Conservation (phyloP, 2,113 vertebrate species). For the Sciurus niger region DNA sequence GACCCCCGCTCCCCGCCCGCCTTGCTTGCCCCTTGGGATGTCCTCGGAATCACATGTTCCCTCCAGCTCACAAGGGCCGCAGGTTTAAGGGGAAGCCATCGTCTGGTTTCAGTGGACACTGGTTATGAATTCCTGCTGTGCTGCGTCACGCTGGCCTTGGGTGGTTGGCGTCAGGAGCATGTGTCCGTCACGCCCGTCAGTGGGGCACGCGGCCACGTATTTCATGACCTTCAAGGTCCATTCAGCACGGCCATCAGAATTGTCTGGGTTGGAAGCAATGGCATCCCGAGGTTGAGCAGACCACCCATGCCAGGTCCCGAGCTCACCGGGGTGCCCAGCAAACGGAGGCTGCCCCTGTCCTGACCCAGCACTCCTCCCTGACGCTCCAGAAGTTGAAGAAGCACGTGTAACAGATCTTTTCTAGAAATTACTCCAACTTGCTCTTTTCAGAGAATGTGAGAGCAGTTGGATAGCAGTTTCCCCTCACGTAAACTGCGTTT, state of each 20-base stretch:
- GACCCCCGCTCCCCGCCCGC: conserved; percentile 48
- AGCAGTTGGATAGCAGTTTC: background rate
- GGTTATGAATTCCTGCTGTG: conserved; percentile 76
- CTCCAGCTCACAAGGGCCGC: conserved; percentile 48
- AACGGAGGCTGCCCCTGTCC: background rate
- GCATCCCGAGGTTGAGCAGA: conserved; percentile 58
- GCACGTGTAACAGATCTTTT: background rate
- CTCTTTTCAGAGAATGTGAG: conserved; percentile 12
- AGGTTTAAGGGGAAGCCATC: conserved; percentile 83
- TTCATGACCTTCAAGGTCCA: conserved; percentile 75
- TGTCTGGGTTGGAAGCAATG: conserved; percentile 62
- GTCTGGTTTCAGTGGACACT: conserved; percentile 68
- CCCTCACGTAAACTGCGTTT: no score
- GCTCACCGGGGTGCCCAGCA: background rate
- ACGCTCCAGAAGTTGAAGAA: background rate
- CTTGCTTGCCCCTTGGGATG: conserved; percentile 79
- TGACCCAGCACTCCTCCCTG: background rate
- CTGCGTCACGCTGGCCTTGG: conserved; percentile 95
- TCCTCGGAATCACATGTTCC: conserved; percentile 62
- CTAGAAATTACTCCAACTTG: background rate
- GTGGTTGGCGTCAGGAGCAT: conserved; percentile 86
- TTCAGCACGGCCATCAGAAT: conserved; percentile 59
- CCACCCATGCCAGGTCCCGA: background rate
- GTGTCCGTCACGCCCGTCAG: background rate
- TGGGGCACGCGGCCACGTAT: background rate